Base-by-base conservation (phyloP, 2,797 vertebrate species). In the Siniperca undulata region DNA sequence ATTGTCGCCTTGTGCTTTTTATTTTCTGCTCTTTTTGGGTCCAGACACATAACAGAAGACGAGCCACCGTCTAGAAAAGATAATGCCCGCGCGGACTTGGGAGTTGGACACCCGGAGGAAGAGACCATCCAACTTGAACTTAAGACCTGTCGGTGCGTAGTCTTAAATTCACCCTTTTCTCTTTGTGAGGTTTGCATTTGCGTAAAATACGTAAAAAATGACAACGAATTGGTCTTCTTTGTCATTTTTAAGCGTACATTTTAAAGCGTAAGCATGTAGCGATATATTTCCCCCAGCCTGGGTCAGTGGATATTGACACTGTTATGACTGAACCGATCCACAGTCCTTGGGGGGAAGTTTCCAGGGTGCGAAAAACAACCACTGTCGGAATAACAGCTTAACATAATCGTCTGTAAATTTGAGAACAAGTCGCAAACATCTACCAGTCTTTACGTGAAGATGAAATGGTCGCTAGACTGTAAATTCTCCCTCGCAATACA, bases 41-140 rank as follows among this genome's bases (percentile, higher is more conserved):
- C 40, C 42, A 77, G 82, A 73, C 60, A 38, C 65, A 70, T 34
- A 73, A 80, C 4, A 78, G 67, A 74, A 11, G 80, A 80, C 34
- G 53, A 76, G 64, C 36, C 71, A 22, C 22, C 65, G 82, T 56
- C 44, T 50, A 60, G 86, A 87, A 88, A 84, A 76, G 61, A 58
- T 56, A 74, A 82, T 85, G 50, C 82, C 77, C 42, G 78, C 42
- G 78, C 75, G 67, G 84, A 87, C 70, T 62, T 44, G 66, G 48
- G 80, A 82, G 81, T 66, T 69, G 76, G 83, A 86, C 85, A 59
- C 65, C 19, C 30, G 79, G 69, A 84, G 83, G 86, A 85, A 72
- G 84, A 87, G 59, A 85, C 66, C 61, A 30, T 70, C 11, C 73
- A 72, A 90, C 84, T 89, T 93, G 88, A 93, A 91, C 92, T 90